Evolutionary conservation across 2,113 vertebrate species (phyloP).

Genomic region (Eurystomus gularis): DNA sequence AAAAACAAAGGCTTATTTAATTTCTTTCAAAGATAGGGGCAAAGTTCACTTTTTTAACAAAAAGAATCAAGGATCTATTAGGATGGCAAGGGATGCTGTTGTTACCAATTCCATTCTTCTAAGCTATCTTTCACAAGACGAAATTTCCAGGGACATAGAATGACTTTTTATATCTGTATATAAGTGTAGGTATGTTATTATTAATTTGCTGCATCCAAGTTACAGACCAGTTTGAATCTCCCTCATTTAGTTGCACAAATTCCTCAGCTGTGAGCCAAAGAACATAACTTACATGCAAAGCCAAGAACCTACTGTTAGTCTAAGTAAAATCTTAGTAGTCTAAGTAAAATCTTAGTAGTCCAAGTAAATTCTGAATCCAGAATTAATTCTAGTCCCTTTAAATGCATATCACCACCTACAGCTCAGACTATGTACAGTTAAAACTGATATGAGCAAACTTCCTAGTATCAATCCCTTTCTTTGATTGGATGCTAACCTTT

Average conservation of each 20-base stretch:
- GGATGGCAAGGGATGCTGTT: background rate
- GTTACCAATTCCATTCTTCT: background rate
- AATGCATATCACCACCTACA: background rate
- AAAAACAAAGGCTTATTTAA: background rate
- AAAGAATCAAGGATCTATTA: too few species aligned
- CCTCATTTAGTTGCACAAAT: background rate
- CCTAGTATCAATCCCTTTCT: background rate
- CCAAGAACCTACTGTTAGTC: background rate
- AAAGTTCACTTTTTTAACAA: background rate
- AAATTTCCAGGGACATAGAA: background rate
- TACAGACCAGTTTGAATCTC: background rate
- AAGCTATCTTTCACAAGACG: background rate
- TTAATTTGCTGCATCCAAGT: background rate
- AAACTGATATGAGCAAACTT: background rate
- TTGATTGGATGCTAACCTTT: background rate
- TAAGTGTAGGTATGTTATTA: background rate
- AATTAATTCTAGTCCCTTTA: background rate
- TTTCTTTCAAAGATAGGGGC: background rate
- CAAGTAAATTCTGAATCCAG: background rate
- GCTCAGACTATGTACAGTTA: background rate
- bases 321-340: background rate
- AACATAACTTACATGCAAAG: background rate
- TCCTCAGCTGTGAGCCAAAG: background rate
- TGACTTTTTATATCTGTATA: background rate
- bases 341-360: background rate